phyloP scores from a whole-genome alignment of 2,797 vertebrate genomes.

The Acanthopagrus latus region DNA sequence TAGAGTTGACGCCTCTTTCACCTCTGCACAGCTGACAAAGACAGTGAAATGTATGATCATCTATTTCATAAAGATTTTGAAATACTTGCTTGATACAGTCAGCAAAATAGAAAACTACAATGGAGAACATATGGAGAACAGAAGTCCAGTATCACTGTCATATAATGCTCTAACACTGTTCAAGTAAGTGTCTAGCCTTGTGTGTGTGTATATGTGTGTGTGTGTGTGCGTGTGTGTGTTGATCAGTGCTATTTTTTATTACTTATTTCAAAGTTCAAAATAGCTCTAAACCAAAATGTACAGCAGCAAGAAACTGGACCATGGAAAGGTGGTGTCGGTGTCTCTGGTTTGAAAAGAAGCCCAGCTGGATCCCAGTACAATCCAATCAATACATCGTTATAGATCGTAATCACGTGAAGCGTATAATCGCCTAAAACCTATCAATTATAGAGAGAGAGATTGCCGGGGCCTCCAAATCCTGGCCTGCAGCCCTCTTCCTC shows the following conservation, averaged over 20 bases:
- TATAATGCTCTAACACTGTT: constrained; percentile 18
- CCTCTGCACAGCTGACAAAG: no score
- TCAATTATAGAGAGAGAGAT: constrained; percentile 87
- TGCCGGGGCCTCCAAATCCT: constrained; percentile 84
- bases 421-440: constrained; percentile 89
- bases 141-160: constrained; percentile 31
- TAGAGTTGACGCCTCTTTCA: no score
- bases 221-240: constrained; percentile 4
- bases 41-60: no score
- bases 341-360: constrained; percentile 67
- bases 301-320: constrained; percentile 60
- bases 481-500: constrained; percentile 87
- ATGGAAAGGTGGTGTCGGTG: constrained; percentile 67
- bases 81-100: no score
- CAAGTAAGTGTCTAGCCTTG: not conserved
- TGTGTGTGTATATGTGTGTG: not conserved
- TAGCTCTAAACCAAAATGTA: constrained; percentile 70
- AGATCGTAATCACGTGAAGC: constrained; percentile 88
- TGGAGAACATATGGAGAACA: no score
- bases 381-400: constrained; percentile 87
- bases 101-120: no score
- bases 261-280: constrained; percentile 60
- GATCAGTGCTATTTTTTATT: not conserved
- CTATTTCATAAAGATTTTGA: no score
- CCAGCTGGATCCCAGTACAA: constrained; percentile 78